These are phyloP conservation scores for Frankliniella fusca DNA, from an alignment of 2,888 invertebrate species.

Conservation along the genomic window DNA sequence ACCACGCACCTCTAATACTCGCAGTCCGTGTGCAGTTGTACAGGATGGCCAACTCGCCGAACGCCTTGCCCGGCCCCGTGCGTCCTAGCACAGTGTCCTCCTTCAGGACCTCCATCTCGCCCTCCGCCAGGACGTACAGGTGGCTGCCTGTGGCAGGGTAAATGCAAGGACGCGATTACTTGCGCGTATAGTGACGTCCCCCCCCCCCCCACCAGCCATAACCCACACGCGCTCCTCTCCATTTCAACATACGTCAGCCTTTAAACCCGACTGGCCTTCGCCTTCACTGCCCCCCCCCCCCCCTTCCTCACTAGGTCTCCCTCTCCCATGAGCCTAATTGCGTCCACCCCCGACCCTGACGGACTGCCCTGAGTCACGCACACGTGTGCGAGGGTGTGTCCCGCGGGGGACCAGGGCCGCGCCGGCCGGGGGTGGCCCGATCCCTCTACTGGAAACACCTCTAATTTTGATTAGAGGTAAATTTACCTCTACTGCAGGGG, in stretches of 20 bases:
- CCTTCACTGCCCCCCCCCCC: neutral
- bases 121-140: slow-evolving; percentile 61
- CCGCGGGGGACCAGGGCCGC: neutral
- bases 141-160: slow-evolving; percentile 51
- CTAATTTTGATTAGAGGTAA: no score
- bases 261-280: no score
- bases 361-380: neutral
- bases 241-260: neutral
- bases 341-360: no score
- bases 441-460: no score
- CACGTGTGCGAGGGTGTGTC: neutral
- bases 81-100: slow-evolving; percentile 59
- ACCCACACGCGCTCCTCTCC: no score
- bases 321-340: neutral
- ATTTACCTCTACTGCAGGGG: no score
- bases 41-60: slow-evolving; percentile 69
- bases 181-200: no score
- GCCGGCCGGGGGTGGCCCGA: neutral
- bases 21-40: slow-evolving; percentile 70
- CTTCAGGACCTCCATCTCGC: slow-evolving; percentile 64
- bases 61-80: slow-evolving; percentile 61
- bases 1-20: slow-evolving; percentile 55
- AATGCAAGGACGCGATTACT: no score
- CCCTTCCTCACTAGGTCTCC: neutral
- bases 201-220: no score